Base-by-base conservation (phyloP, 2,797 vertebrate genomes). In the Diplodus puntazzo region DNA sequence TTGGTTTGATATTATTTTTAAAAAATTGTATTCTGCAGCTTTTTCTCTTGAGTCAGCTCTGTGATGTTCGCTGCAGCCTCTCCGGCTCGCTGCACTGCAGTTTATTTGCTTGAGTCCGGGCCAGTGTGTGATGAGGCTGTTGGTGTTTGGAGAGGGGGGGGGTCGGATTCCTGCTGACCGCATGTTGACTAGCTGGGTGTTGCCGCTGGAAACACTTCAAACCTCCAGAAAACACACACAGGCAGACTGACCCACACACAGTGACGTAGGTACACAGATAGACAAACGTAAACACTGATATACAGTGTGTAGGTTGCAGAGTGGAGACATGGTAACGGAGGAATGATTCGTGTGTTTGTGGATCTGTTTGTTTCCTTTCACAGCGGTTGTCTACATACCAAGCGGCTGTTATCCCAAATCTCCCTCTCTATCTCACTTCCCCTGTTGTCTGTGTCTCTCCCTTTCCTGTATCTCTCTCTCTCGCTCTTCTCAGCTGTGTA, bases 121-220 rank as follows among this genome's bases (percentile, higher is more conserved):
- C 91, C 88, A 90, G 77, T 53, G 77, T 81, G 81, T 81, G 88
- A 89, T 87, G 86, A 88, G 84, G 67, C 84, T 86, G 81, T 90
- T 82, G 89, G 75, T 90, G 87, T 91, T 93, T 88, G 79, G 81
- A 89, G 77, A 71, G 70, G 54, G 42, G 12, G 25, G n/a, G 20
- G 62, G 48, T 57, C 30, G 73, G 66, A 67, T 42, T 55, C 45
- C 20, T 48, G 69, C 68, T 75, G 80, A 85, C 89, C 85, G 63
- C 92, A 83, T 92, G 92, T 90, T 89, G 89, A 94, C 90, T 85
- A 86, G 89, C 86, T 87, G 93, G 93, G 93, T 94, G 92, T 93
- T 92, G 90, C 86, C 73, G 63, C 91, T 93, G 92, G 90, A 93
- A 88, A 84, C 75, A 54, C 73, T 88, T 88, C 85, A 92, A 80